Evolutionary conservation across 2,113 vertebrate species (phyloP), one percentile per base, ranked within the genome.

Genomic region (Oreochromis aureus): DNA sequence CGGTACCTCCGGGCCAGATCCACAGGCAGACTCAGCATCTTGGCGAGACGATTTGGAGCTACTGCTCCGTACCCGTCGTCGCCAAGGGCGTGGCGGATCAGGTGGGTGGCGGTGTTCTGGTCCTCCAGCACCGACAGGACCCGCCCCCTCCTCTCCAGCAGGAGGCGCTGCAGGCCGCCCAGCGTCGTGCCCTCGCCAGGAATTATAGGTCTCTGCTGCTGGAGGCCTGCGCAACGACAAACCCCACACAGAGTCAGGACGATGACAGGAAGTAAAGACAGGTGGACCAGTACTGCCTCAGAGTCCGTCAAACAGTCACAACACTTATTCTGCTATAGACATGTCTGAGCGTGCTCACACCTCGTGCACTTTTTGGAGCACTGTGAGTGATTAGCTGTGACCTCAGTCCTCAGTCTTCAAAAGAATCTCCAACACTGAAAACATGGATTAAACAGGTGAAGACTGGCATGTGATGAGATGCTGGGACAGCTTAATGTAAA

Each of bases 1-100:
- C 95, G 89, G 86, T 96, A 96, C 85, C 94, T 90, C 8, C 96
- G 84, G 27, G 93, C 94, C 80, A 95, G 81, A 4, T 96, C 92
- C 6, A 84, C 12, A 0, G 96, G 94, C 18, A 96, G 86, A 87
- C 92, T 95, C 36, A 96, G 81, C 93, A 95, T 95, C 79, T 93
- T 95, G 36, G 86, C 82, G 18, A 96, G 82, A 4, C 94, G 92
- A 9, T 89, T 92, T 1, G 89, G 88, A 1, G 92, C 91, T 88
- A 96, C 92, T 0, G 56, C 81, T 7, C 95, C 94, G 2, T 95
- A 96, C 5, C 94, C 95, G 8, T 96, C 94, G 2, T 94, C 91
- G 1, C 96, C 95, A 15, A 96, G 80, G 1, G 95, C 89, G 2
- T 96, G 94, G 18, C 96, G 87, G 3, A 96, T 87, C 30, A 96